Conservation (phyloP, 2,113 vertebrate genomes). For the Zosterops japonicus region DNA sequence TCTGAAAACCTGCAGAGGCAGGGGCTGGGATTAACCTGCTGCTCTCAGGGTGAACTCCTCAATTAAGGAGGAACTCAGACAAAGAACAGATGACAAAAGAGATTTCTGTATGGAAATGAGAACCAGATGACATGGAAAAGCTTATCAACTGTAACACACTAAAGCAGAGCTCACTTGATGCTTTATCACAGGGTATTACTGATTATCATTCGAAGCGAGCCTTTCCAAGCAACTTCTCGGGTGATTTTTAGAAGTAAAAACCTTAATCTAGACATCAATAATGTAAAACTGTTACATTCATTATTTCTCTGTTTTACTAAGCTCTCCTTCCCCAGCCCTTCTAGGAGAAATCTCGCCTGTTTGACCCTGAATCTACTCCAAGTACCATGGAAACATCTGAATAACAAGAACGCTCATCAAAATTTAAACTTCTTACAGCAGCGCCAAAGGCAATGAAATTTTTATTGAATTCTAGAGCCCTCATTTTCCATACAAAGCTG, state of each 20-base stretch:
- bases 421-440: conserved; percentile 62
- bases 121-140: background rate
- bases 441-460: conserved; percentile 41
- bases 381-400: conserved; percentile 39
- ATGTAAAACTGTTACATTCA: background rate
- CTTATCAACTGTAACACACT: background rate
- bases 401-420: conserved; percentile 47
- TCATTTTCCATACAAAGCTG: background rate
- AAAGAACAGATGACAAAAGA: background rate
- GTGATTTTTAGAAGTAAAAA: background rate
- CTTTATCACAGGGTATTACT: background rate
- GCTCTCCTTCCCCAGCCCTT: background rate
- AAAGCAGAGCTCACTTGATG: background rate
- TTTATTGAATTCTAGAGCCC: conserved; percentile 53
- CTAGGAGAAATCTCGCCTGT: background rate
- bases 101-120: background rate
- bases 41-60: background rate
- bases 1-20: background rate
- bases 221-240: background rate
- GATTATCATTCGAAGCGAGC: background rate
- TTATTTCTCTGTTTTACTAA: background rate
- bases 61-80: background rate
- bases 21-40: background rate
- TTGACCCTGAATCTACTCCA: conserved; percentile 2
- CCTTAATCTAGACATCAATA: background rate